Conservation (phyloP, 1,140 invertebrate genomes). For the Lutraria rhynchaena region DNA sequence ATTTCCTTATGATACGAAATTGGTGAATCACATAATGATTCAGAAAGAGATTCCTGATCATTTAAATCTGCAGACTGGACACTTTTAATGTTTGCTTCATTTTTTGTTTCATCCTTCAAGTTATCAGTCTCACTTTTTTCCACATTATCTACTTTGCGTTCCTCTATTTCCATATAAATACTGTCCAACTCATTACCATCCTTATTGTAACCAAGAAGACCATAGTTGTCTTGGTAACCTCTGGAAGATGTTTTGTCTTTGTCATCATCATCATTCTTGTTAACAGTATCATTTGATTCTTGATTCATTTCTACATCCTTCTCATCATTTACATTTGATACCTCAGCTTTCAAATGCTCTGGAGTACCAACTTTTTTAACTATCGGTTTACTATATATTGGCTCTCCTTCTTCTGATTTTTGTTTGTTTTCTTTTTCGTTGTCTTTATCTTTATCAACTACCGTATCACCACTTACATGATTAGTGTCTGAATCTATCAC, state of each 20-base stretch:
- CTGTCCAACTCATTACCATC: not conserved
- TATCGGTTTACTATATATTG: not conserved
- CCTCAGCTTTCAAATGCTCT: too few relatives aligned
- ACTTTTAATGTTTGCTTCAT: too few relatives aligned
- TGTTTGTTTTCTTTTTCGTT: not conserved
- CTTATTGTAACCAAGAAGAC: not conserved
- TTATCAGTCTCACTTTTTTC: too few relatives aligned
- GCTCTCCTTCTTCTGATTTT: not conserved
- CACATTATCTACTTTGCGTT: too few relatives aligned
- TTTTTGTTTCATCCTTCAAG: too few relatives aligned
- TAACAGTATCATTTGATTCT: not conserved
- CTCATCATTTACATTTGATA: not conserved
- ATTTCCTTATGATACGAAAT: slow-evolving; percentile 12
- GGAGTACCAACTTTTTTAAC: too few relatives aligned
- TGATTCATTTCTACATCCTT: not conserved
- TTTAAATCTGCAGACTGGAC: too few relatives aligned
- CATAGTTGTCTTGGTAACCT: not conserved
- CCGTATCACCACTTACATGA: not conserved
- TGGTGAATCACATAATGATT: slow-evolving; percentile 9
- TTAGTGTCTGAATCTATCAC: not conserved
- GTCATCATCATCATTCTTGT: not conserved
- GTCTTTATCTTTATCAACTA: not conserved
- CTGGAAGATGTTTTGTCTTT: not conserved
- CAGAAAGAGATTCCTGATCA: too few relatives aligned
- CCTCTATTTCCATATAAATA: too few relatives aligned